Conservation (phyloP, 2,888 invertebrate genomes). For the Candidula unifasciata region DNA sequence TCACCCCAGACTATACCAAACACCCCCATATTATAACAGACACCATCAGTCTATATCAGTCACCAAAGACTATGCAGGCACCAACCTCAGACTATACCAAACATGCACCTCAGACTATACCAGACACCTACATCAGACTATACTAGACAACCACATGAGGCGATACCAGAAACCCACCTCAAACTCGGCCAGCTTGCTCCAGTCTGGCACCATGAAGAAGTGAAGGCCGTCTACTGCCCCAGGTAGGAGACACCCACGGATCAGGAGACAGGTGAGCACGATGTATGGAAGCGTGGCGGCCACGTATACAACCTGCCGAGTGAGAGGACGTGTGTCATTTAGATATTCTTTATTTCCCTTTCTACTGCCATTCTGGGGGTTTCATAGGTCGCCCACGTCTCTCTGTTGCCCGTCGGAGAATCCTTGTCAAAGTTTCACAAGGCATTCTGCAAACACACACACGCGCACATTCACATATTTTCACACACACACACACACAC, state of each 20-base stretch:
- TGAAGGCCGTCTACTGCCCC: constrained; percentile 46
- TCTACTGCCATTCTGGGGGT: too few relatives aligned
- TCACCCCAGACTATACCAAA: too few relatives aligned
- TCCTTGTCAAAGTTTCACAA: too few relatives aligned
- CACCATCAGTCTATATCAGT: too few relatives aligned
- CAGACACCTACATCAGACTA: background rate
- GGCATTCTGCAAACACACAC: too few relatives aligned
- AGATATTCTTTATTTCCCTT: background rate
- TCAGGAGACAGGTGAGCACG: constrained; percentile 46
- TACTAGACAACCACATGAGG: background rate
- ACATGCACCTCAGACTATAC: background rate
- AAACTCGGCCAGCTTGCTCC: constrained; percentile 44
- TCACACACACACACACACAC: too few relatives aligned
- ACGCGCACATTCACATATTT: too few relatives aligned
- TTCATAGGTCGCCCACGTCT: too few relatives aligned
- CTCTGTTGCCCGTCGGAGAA: too few relatives aligned
- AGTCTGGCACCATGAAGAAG: constrained; percentile 47
- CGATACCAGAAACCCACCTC: constrained; percentile 19
- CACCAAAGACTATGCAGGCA: too few relatives aligned
- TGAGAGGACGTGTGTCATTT: background rate
- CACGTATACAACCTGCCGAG: constrained; percentile 51
- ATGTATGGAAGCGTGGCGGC: constrained; percentile 52
- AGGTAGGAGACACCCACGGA: constrained; percentile 48
- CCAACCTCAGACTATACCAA: background rate
- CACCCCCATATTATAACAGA: too few relatives aligned